phyloP scores from a whole-genome alignment of 2,888 invertebrate species.

The Prenolepis imparis region DNA sequence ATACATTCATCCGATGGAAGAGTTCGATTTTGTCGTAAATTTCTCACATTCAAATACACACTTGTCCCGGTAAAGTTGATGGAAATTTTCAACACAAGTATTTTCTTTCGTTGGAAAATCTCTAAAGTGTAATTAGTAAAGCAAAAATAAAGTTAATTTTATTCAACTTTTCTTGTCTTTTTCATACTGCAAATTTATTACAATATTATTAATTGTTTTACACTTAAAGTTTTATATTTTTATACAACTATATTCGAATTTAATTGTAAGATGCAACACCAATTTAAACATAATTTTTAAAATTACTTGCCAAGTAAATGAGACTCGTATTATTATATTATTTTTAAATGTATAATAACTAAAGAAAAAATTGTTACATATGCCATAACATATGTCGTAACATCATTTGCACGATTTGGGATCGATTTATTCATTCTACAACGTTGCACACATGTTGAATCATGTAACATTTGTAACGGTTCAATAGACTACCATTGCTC shows the following conservation, averaged over 20 bases:
- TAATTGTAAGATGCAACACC: neutral
- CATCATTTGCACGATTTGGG: neutral
- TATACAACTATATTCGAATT: neutral
- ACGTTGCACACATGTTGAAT: neutral
- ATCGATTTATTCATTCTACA: neutral
- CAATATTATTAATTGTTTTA: neutral
- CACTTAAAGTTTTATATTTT: neutral
- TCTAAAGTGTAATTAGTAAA: neutral
- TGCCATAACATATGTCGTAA: neutral
- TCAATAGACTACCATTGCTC: neutral
- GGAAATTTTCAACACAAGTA: neutral
- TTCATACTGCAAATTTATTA: neutral
- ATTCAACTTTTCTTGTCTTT: neutral
- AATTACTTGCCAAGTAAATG: neutral
- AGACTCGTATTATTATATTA: neutral
- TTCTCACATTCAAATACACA: neutral
- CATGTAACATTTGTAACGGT: neutral
- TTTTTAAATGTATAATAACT: neutral
- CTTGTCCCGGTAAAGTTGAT: neutral
- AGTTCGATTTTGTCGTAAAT: slow-evolving; percentile 2
- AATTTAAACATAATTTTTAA: neutral
- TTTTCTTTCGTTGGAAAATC: neutral
- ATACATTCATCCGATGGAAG: neutral
- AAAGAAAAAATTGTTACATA: neutral
- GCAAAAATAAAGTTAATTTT: neutral